Evolutionary conservation across 1,140 invertebrate genomes (phyloP).

Genomic region (Nixonia krombeini): DNA sequence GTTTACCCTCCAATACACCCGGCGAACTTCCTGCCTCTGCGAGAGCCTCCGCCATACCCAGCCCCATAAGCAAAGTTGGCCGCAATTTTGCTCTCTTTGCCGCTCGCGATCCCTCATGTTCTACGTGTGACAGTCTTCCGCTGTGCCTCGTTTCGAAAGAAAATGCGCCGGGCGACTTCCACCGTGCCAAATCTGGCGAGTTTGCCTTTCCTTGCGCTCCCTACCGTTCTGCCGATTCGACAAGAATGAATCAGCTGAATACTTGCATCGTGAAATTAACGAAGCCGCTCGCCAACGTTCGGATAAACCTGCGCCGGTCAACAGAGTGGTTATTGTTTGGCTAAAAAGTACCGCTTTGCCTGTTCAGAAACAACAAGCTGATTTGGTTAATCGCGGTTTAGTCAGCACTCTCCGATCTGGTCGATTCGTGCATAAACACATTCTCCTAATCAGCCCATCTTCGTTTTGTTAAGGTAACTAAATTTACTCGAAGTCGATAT

Average conservation of each 20-base stretch:
- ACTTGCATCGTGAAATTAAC: not conserved
- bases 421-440: no score
- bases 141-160: not conserved
- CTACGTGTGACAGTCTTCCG: conserved; percentile 15
- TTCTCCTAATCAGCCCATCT: no score
- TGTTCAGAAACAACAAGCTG: no score
- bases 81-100: conserved; percentile 45
- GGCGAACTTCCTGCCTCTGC: conserved; percentile 27
- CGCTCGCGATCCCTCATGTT: conserved; percentile 17
- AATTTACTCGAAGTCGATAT: no score
- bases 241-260: not conserved
- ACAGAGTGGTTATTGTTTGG: no score
- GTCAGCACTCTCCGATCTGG: no score
- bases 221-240: not conserved
- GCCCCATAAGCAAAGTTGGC: conserved; percentile 35
- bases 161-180: not conserved
- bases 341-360: no score
- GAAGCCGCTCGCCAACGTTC: not conserved
- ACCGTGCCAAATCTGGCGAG: not conserved
- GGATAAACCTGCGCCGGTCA: not conserved
- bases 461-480: no score
- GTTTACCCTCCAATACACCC: conserved; percentile 36
- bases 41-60: conserved; percentile 38
- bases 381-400: no score
- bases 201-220: not conserved